Conservation (phyloP, 2,113 vertebrate species). For the Sinosuthora webbiana region DNA sequence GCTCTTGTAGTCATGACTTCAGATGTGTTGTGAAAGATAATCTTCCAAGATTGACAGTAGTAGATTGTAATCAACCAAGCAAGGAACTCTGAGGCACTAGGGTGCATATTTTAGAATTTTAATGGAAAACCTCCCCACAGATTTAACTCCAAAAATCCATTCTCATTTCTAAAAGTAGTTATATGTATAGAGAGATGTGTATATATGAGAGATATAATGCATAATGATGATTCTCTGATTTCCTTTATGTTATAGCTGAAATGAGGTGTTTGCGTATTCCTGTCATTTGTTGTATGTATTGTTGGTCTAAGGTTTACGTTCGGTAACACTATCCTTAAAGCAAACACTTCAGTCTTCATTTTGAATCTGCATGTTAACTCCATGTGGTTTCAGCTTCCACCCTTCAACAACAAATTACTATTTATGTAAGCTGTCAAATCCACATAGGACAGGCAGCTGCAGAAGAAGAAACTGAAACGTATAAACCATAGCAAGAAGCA, state of each 20-base stretch:
- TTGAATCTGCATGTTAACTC: neutral
- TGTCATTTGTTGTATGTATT: neutral
- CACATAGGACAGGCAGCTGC: neutral
- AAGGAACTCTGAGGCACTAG: neutral
- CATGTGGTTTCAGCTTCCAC: constrained; percentile 44
- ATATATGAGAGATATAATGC: neutral
- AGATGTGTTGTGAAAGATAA: neutral
- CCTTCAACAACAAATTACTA: constrained; percentile 42
- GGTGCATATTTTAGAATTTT: neutral
- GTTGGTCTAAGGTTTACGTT: constrained; percentile 26
- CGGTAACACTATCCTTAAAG: constrained; percentile 25
- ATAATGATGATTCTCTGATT: neutral
- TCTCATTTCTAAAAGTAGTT: neutral
- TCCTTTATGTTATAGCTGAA: neutral
- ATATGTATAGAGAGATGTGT: neutral
- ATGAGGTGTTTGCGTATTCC: constrained; percentile 14
- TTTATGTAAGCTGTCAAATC: constrained; percentile 37
- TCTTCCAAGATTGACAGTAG: neutral
- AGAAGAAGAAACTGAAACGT: neutral
- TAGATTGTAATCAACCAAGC: neutral
- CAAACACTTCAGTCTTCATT: neutral
- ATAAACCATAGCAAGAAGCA: neutral
- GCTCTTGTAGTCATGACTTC: neutral
- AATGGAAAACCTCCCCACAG: neutral
- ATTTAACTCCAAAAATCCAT: neutral